phyloP scores from a whole-genome alignment of 2,113 vertebrate species.

The Etia nguti region DNA sequence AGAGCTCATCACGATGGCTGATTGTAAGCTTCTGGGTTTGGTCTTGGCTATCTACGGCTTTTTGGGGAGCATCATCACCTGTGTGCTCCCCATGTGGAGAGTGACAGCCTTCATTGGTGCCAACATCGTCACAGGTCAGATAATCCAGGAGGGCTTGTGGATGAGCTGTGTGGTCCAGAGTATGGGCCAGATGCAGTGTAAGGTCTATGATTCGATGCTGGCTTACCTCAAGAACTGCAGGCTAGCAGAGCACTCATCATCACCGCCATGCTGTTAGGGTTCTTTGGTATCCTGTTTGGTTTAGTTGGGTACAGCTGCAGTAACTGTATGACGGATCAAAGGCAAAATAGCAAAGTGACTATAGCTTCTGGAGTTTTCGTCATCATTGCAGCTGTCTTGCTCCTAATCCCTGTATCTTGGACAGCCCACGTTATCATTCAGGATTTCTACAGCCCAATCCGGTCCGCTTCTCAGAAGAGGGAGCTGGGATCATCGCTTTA shows the following conservation, averaged over 20 bases:
- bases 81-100: constrained; percentile 81
- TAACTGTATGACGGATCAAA: constrained; percentile 52
- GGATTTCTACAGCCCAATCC: constrained; percentile 80
- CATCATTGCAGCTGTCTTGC: constrained; percentile 61
- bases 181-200: constrained; percentile 78
- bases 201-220: constrained; percentile 73
- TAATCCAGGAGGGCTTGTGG: constrained; percentile 78
- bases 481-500: constrained; percentile 83
- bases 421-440: constrained; percentile 73
- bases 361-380: constrained; percentile 57
- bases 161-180: constrained; percentile 72
- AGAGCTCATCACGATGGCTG: constrained; percentile 30
- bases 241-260: constrained; percentile 57
- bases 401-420: constrained; percentile 82
- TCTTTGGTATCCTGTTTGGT: constrained; percentile 53
- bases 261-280: constrained; percentile 54
- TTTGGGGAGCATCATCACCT: constrained; percentile 79
- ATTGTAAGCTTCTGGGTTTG: constrained; percentile 74
- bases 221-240: constrained; percentile 69
- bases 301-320: constrained; percentile 67
- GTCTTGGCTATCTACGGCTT: constrained; percentile 76
- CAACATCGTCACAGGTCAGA: constrained; percentile 82
- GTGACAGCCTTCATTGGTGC: constrained; percentile 82
- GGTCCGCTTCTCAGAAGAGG: constrained; percentile 68
- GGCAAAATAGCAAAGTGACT: constrained; percentile 58